Percentiles rank a stretch among this genome's conserved stretches.
These are phyloP conservation scores for Psittacula echo DNA, from an alignment of 2,797 vertebrate species.

Conservation along the genomic window DNA sequence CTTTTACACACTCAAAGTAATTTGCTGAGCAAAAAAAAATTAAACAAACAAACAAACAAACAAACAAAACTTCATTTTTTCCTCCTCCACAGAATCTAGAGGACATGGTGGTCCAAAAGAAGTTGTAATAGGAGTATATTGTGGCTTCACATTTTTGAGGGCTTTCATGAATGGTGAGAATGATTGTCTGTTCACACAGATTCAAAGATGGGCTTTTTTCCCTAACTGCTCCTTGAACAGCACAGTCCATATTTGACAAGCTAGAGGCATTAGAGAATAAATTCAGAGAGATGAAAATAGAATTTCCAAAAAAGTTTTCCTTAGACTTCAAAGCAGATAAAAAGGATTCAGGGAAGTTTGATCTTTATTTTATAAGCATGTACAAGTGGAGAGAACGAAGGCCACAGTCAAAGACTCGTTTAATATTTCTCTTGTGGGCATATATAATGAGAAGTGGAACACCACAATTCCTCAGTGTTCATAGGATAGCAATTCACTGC, in stretches of 20 bases:
- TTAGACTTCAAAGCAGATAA: slow-evolving; percentile 68
- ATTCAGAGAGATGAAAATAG: slow-evolving; percentile 62
- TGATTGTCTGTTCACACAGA: not conserved
- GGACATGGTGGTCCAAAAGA: not conserved
- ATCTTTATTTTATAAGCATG: slow-evolving; percentile 72
- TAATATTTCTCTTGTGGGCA: slow-evolving; percentile 63
- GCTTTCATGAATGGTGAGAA: not conserved
- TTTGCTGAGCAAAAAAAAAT: not conserved
- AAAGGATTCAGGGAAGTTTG: slow-evolving; percentile 62
- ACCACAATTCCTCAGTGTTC: slow-evolving; percentile 15
- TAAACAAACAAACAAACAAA: not conserved
- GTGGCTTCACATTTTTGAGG: not conserved
- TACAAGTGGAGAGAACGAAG: slow-evolving; percentile 39
- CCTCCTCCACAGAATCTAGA: not conserved
- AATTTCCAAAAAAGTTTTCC: slow-evolving; percentile 62
- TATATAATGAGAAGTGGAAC: slow-evolving; percentile 47
- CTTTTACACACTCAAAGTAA: not conserved
- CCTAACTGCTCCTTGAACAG: slow-evolving; percentile 47
- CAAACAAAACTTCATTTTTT: not conserved
- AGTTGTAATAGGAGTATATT: not conserved
- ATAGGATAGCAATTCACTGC: slow-evolving; percentile 10
- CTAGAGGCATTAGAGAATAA: slow-evolving; percentile 63
- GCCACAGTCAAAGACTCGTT: slow-evolving; percentile 64
- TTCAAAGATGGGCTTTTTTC: slow-evolving; percentile 27
- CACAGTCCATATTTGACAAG: slow-evolving; percentile 46